Evolutionary conservation across 2,797 vertebrate species (phyloP).

Genomic region (Pampus argenteus): DNA sequence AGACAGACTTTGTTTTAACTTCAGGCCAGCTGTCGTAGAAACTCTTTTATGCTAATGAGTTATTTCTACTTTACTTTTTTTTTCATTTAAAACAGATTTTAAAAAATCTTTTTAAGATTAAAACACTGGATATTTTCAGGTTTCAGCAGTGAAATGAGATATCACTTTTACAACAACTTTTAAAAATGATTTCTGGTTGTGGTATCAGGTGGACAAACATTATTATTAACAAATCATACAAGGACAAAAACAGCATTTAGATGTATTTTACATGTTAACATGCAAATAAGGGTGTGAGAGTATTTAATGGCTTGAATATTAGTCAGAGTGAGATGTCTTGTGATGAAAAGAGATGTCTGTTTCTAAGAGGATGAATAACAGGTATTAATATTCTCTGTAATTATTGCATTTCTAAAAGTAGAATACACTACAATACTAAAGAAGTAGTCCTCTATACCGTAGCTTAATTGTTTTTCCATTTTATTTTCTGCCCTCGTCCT

Average conservation of each 20-base stretch:
- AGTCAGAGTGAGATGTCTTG: not conserved
- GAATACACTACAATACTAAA: not conserved
- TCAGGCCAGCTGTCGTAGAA: not conserved
- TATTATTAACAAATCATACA: not conserved
- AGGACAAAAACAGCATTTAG: not conserved
- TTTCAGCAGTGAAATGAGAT: not conserved
- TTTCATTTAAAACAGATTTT: no score
- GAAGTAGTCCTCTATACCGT: not conserved
- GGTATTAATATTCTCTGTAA: no score
- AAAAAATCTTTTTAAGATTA: no score
- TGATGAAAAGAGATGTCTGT: not conserved
- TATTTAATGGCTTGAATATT: not conserved
- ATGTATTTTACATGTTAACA: not conserved
- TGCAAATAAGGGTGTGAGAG: not conserved
- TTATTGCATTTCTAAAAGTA: not conserved
- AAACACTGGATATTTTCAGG: not conserved
- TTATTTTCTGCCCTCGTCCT: not conserved
- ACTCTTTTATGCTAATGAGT: not conserved
- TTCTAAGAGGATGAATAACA: not conserved
- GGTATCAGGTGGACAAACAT: not conserved
- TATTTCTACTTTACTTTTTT: not conserved
- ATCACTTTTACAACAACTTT: not conserved
- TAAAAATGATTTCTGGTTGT: not conserved
- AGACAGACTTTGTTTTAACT: conserved; percentile 29
- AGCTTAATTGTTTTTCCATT: not conserved